Evolutionary conservation across 2,888 invertebrate genomes (phyloP).

Genomic region (Dorcus hopei): DNA sequence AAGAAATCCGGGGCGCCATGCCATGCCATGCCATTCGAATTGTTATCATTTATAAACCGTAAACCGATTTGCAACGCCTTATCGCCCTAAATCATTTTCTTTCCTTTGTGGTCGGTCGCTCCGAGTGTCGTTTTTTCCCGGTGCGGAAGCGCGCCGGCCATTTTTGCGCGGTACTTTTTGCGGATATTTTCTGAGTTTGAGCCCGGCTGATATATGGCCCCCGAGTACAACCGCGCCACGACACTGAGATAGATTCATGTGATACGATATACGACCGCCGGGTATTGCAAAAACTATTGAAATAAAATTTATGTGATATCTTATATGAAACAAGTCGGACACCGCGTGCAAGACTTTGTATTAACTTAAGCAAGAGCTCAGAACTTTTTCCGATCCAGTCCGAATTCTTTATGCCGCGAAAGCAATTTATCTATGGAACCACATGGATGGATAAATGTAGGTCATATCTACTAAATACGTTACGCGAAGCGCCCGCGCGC

Average conservation of each 20-base stretch:
- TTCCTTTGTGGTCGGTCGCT: constrained; percentile 12
- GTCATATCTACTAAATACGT: no score
- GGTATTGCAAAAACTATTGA: constrained; percentile 32
- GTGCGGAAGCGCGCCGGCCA: constrained; percentile 19
- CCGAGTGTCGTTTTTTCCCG: constrained; percentile 16
- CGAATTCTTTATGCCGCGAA: no score
- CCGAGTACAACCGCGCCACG: constrained; percentile 36
- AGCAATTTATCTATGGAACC: no score
- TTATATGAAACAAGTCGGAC: constrained; percentile 10
- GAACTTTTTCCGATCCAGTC: no score
- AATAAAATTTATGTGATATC: constrained; percentile 35
- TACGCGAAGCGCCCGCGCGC: no score
- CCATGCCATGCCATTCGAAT: background rate
- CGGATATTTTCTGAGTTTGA: constrained; percentile 41
- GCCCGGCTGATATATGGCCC: constrained; percentile 41
- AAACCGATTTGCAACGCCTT: constrained; percentile 1
- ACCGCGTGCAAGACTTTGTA: no score
- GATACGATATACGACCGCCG: constrained; percentile 39
- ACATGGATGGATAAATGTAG: no score
- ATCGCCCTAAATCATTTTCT: constrained; percentile 1
- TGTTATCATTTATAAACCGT: constrained; percentile 1
- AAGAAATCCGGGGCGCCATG: background rate
- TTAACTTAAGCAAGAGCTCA: no score
- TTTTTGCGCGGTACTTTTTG: constrained; percentile 35
- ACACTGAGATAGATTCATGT: constrained; percentile 45